Conservation (phyloP, 2,888 invertebrate species). For the Acleris sparsana region DNA sequence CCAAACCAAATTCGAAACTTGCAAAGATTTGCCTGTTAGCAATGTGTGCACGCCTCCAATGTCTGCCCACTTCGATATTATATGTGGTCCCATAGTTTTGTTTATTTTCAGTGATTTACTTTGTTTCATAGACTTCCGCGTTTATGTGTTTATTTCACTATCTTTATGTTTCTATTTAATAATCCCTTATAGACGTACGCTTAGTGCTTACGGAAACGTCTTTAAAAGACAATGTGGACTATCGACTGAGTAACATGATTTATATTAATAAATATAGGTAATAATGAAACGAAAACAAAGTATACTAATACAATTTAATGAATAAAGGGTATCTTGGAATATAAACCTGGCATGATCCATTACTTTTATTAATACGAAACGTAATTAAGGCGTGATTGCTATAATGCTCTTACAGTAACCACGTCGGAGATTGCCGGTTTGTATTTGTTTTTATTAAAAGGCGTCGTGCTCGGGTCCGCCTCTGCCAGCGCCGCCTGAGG, state of each 20-base stretch:
- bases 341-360: slow-evolving; percentile 50
- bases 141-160: slow-evolving; percentile 65
- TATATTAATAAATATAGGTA: slow-evolving; percentile 19
- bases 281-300: slow-evolving; percentile 47
- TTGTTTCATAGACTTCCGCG: slow-evolving; percentile 64
- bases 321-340: slow-evolving; percentile 59
- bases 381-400: slow-evolving; percentile 19
- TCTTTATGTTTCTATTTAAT: slow-evolving; percentile 63
- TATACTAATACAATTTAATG: slow-evolving; percentile 56
- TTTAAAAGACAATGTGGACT: slow-evolving; percentile 17
- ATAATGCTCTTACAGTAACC: slow-evolving; percentile 36
- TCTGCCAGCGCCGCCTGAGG: slow-evolving; percentile 76
- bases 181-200: slow-evolving; percentile 48
- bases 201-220: slow-evolving; percentile 45
- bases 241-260: slow-evolving; percentile 6
- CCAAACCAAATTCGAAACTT: slow-evolving; percentile 54
- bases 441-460: slow-evolving; percentile 62
- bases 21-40: slow-evolving; percentile 78
- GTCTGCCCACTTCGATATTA: slow-evolving; percentile 79
- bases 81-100: slow-evolving; percentile 78
- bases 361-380: slow-evolving; percentile 16
- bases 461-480: slow-evolving; percentile 79
- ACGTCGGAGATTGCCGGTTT: slow-evolving; percentile 55
- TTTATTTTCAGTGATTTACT: slow-evolving; percentile 55
- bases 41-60: slow-evolving; percentile 80